phyloP scores from a whole-genome alignment of 2,113 vertebrate species.

The Indicator indicator region DNA sequence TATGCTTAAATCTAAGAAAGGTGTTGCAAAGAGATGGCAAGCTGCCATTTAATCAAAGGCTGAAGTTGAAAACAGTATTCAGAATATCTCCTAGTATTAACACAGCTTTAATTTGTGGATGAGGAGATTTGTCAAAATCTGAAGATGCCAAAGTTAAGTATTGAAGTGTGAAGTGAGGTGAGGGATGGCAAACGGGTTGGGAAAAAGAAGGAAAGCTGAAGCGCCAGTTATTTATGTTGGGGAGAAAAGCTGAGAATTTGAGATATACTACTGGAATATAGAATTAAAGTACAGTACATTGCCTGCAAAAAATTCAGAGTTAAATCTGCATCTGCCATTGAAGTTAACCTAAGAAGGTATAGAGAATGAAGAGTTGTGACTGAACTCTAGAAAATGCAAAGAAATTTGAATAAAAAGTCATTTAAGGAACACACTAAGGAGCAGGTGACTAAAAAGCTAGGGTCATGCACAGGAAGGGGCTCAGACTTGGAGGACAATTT shows the following conservation, averaged over 20 bases:
- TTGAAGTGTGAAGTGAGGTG: not conserved
- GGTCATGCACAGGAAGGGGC: not conserved
- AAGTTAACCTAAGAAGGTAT: not conserved
- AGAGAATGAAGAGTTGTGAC: not conserved
- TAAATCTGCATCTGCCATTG: not conserved
- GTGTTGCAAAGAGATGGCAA: not conserved
- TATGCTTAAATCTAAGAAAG: not conserved
- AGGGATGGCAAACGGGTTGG: not conserved
- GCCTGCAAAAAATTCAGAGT: not conserved
- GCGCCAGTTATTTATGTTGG: not conserved
- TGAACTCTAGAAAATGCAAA: not conserved
- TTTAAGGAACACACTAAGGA: not conserved
- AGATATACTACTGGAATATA: not conserved
- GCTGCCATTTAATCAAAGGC: not conserved
- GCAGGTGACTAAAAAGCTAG: not conserved
- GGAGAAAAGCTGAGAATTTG: not conserved
- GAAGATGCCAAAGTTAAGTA: not conserved
- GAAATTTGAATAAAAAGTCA: not conserved
- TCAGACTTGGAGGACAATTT: not conserved
- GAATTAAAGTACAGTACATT: not conserved
- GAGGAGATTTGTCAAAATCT: not conserved
- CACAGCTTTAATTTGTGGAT: not conserved
- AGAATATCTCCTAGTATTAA: not conserved
- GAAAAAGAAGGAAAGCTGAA: not conserved
- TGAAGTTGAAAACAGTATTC: not conserved